Evolutionary conservation across 1,140 invertebrate species (phyloP), one percentile per base, ranked within the genome.

Genomic region (Colletes gigas): DNA sequence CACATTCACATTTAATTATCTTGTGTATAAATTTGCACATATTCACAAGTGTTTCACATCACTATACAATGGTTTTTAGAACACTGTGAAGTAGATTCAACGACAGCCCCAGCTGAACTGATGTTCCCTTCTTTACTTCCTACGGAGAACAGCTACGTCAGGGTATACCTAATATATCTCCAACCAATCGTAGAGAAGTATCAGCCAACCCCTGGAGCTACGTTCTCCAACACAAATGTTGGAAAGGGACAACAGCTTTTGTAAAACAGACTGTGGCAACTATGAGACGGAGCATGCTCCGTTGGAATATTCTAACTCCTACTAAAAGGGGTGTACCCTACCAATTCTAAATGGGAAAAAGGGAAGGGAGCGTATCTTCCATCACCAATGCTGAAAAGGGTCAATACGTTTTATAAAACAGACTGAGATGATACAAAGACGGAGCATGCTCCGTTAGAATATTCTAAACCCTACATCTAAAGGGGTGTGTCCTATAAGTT

Each of bases 51-150:
- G 0, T 71, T 55, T 30, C 30, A 67, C 39, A 75, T 17, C 14
- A 69, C 39, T 59, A 60, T 21, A 87, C 73, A 78, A 21, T 14
- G 12, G 54, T 19, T 50, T 3, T 12, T 57, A 66, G 8, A 86
- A 71, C 19, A 75, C 54, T 57, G 19, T 54, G 73, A 89, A 54
- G 68, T 62, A 79, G 41, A 78, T 62, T 44, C 69, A 62, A 59
- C 72, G 67, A 55, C 55, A 72, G 83, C 69, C 21, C 82, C n/a
- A n/a, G 70, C 21, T 55, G 17, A 81, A 90, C 89, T 91, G 86
- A 91, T 78, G 73, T 63, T 83, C 84, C 82, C 86, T 90, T 82
- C 83, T 66, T 81, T 83, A 75, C 83, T 88, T 89, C 83, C 82
- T 57, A 82, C 67, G 81, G 17, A 78, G 78, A 81, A 62, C 67